Evolutionary conservation across 2,113 vertebrate genomes (phyloP).

Genomic region (Alligator sinensis): DNA sequence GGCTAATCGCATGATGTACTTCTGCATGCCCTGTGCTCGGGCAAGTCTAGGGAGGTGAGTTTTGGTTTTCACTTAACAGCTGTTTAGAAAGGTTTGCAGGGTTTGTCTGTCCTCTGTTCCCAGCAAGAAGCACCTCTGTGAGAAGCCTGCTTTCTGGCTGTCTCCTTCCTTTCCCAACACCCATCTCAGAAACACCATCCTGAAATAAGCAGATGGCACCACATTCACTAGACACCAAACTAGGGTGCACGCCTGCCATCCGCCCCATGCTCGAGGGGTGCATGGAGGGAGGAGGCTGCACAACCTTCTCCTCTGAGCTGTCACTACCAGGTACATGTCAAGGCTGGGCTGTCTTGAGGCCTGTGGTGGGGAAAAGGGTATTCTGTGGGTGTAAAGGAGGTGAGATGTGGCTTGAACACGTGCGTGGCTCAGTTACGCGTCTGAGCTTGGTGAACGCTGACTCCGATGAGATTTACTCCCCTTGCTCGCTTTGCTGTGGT

Average conservation of each 20-base stretch:
- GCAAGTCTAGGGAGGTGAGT: not conserved
- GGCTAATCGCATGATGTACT: not conserved
- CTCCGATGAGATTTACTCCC: not conserved
- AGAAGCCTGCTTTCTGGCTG: not conserved
- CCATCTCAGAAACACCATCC: not conserved
- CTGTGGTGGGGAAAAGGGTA: not conserved
- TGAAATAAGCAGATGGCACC: not conserved
- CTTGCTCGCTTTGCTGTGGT: not conserved
- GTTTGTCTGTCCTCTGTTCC: not conserved
- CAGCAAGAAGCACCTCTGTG: not conserved
- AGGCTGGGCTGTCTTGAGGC: not conserved
- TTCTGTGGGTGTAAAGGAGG: not conserved
- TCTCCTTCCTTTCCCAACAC: not conserved
- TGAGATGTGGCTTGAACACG: not conserved
- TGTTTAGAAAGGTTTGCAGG: not conserved
- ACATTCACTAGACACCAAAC: too few species aligned
- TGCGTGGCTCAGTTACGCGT: not conserved
- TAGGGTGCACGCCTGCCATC: not conserved
- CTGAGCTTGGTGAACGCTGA: not conserved
- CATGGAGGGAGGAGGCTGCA: not conserved
- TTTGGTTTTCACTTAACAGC: not conserved
- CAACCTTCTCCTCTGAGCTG: not conserved
- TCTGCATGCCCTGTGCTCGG: accelerated
- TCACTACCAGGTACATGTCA: not conserved
- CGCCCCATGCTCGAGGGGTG: too few species aligned